Percentiles rank a stretch among this genome's conserved stretches.
Evolutionary conservation across 1,140 invertebrate genomes (phyloP).

Genomic region (Conopomorpha cramerella): DNA sequence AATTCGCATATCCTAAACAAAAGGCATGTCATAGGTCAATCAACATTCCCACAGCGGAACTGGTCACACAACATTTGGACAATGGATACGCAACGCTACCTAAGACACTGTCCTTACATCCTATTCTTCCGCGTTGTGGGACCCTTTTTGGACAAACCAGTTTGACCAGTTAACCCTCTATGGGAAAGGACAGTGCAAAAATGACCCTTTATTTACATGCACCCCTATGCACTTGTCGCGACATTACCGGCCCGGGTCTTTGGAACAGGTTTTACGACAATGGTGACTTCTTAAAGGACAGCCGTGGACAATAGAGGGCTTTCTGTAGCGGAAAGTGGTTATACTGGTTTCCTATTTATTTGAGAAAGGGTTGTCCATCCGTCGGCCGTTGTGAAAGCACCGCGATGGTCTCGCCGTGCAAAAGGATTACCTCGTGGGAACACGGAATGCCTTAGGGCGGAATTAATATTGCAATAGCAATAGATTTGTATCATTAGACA

Average conservation of each 20-base stretch:
- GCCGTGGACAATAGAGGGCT: background rate
- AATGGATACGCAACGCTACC: constrained; percentile 27
- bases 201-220: constrained; percentile 52
- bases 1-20: too few relatives aligned
- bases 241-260: background rate
- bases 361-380: too few relatives aligned
- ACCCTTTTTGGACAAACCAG: constrained; percentile 27
- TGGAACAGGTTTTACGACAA: background rate
- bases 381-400: too few relatives aligned
- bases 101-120: constrained; percentile 16
- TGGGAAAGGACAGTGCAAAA: constrained; percentile 36
- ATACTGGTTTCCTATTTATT: background rate
- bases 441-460: constrained; percentile 27
- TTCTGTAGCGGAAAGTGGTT: background rate
- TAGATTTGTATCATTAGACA: too few relatives aligned
- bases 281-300: background rate
- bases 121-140: background rate
- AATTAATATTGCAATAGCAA: too few relatives aligned
- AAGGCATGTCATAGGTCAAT: too few relatives aligned
- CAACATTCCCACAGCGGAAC: constrained; percentile 23
- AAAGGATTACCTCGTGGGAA: too few relatives aligned
- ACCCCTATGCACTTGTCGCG: background rate
- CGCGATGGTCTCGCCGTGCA: constrained; percentile 29
- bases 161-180: constrained; percentile 29
- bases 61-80: constrained; percentile 50